Percentiles rank a stretch among this genome's conserved stretches.
Evolutionary conservation across 2,888 invertebrate genomes (phyloP).

Genomic region (Choreutis nemorana): DNA sequence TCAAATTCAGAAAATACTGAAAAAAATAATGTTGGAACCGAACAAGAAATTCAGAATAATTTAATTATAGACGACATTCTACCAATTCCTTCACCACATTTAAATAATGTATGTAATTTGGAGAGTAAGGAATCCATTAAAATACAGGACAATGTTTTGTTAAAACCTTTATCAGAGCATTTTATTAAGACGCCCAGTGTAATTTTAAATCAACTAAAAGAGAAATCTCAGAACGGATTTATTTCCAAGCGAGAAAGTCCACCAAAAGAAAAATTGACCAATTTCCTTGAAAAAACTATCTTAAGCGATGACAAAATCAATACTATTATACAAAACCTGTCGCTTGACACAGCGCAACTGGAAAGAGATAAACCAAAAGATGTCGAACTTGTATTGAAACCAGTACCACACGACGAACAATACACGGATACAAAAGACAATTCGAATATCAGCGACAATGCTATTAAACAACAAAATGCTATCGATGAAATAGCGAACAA

Average conservation of each 20-base stretch:
- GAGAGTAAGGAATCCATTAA: too few relatives aligned
- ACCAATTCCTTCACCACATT: too few relatives aligned
- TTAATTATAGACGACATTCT: too few relatives aligned
- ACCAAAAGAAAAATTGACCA: conserved; percentile 48
- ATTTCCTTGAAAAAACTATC: conserved; percentile 54
- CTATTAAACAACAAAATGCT: conserved; percentile 23
- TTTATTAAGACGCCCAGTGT: conserved; percentile 23
- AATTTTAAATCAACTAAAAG: conserved; percentile 23
- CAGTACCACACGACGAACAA: not conserved
- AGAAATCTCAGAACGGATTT: conserved; percentile 19
- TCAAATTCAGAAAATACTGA: not conserved
- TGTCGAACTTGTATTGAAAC: not conserved
- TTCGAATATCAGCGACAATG: conserved; percentile 5
- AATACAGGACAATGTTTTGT: too few relatives aligned
- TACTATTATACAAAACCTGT: conserved; percentile 51
- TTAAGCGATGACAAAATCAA: conserved; percentile 53
- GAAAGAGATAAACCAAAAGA: too few relatives aligned
- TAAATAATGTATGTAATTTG: too few relatives aligned
- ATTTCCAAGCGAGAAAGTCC: conserved; percentile 37
- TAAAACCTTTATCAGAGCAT: too few relatives aligned
- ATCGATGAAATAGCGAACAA: conserved; percentile 33
- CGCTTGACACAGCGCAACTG: conserved; percentile 33
- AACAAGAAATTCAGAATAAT: too few relatives aligned
- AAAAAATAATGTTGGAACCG: too few relatives aligned
- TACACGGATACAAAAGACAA: not conserved